phyloP scores from a whole-genome alignment of 2,888 invertebrate genomes.

The Punctoribates punctum region DNA sequence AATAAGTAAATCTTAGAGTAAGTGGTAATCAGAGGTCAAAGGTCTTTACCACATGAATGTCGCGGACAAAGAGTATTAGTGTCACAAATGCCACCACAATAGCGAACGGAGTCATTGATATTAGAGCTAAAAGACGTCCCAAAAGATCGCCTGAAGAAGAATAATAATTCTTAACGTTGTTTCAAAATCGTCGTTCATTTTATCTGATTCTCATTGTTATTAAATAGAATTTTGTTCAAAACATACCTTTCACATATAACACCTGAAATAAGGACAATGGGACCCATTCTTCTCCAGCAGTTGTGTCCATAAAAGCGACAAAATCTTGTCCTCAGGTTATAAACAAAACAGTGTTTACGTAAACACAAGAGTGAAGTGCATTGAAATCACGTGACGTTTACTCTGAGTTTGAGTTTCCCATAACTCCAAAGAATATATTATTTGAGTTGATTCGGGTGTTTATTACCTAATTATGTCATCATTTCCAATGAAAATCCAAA shows the following conservation, averaged over 20 bases:
- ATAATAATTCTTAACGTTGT: neutral
- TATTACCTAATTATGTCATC: too few species aligned
- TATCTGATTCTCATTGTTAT: neutral
- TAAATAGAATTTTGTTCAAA: neutral
- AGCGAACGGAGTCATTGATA: slow-evolving; percentile 36
- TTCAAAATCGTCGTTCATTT: slow-evolving; percentile 9
- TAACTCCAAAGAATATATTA: too few species aligned
- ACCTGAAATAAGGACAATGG: slow-evolving; percentile 34
- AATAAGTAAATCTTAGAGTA: neutral
- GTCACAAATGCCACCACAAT: slow-evolving; percentile 41
- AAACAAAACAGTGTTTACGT: neutral
- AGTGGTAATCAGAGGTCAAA: too few species aligned
- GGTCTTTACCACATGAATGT: slow-evolving; percentile 36
- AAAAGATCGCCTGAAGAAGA: slow-evolving; percentile 33
- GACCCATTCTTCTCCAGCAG: slow-evolving; percentile 37
- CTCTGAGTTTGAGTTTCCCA: too few species aligned
- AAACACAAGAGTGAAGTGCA: neutral
- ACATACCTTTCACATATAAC: slow-evolving; percentile 41
- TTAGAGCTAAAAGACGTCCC: slow-evolving; percentile 38
- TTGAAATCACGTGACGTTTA: slow-evolving; percentile 24
- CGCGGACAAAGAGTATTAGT: slow-evolving; percentile 37
- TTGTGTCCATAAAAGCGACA: neutral
- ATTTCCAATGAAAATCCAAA: too few species aligned
- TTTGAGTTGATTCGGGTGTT: too few species aligned
- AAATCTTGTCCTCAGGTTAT: neutral